Evolutionary conservation across 2,888 invertebrate genomes (phyloP).

Genomic region (Tetheella fluctuosa): DNA sequence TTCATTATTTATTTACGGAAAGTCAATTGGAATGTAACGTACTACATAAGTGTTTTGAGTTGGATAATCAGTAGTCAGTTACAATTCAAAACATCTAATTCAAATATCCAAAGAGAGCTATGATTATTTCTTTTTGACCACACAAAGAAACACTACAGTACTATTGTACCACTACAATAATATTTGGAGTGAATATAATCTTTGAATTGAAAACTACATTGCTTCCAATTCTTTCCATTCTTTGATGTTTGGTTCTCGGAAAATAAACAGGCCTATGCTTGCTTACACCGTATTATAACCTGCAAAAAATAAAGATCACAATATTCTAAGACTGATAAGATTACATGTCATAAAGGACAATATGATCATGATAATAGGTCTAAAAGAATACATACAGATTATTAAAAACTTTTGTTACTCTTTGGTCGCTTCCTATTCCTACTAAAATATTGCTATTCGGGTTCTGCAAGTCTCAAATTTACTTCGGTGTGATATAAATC

Average conservation of each 20-base stretch:
- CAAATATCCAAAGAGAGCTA: not conserved
- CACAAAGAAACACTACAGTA: not conserved
- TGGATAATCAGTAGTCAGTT: no score
- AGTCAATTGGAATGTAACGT: no score
- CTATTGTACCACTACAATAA: not conserved
- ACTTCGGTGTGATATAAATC: not conserved
- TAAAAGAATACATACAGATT: no score
- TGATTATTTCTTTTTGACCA: not conserved
- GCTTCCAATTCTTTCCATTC: constrained; percentile 34
- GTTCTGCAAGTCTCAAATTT: not conserved
- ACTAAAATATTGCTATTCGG: not conserved
- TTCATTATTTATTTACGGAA: no score
- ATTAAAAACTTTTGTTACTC: no score
- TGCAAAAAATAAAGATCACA: no score
- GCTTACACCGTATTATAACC: not conserved
- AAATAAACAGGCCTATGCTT: not conserved
- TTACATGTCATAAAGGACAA: no score
- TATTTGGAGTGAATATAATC: constrained; percentile 4
- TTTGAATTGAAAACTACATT: constrained; percentile 16
- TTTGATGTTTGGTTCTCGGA: constrained; percentile 36
- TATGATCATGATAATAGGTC: no score
- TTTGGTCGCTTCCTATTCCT: no score
- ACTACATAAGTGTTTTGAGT: no score
- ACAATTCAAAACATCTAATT: not conserved
- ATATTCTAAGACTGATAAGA: no score